Evolutionary conservation across 53 echinoderm and acorn worm genomes (phyloP), one percentile per base, ranked within the genome.

Genomic region (Arbacia lixula): DNA sequence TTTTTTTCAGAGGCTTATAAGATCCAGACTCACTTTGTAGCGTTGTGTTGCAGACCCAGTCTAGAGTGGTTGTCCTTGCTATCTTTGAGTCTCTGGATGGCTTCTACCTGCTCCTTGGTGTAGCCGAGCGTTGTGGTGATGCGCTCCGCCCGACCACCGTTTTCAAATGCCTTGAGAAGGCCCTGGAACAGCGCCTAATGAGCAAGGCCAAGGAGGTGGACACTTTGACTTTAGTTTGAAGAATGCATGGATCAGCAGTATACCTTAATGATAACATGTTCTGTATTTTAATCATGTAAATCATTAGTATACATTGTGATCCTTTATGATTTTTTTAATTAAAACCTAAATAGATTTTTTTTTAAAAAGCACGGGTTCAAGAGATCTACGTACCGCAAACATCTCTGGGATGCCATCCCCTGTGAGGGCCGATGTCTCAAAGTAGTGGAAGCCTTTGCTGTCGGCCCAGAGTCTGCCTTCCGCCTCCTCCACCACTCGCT

Each of bases 401-500:
- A 94, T 85, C 17, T 94, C 88, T 35, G n/a, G 31, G 16, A 96
- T 72, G n/a, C 97, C 97, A 37, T 94, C 90, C 16, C 97, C 97
- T 6, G 93, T 78, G 8, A 87, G 86, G 10, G 97, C 97, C 21
- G 97, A 96, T 2, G 97, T 96, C 63, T 96, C 97, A 90, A 96
- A 96, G 80, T 96, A 96, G 53, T 87, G 93, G 37, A 94, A 93
- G 25, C 97, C 94, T 56, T 94, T 94, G 25, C 84, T 61, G 39
- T 96, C 93, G 31, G 97, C 93, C 97, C 97, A 96, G 2, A 93
- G 86, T 31, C 91, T 83, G 0, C 97, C 97, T 71, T 96, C 97
- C 2, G 79, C 53, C 36, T 94, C 94, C 38, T 96, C 97, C 12
- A 96, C 88, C 5, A 86, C 92, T 19, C 97, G 52, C 42, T 91